Evolutionary conservation across 2,888 invertebrate species (phyloP).

Genomic region (Acleris laterana): DNA sequence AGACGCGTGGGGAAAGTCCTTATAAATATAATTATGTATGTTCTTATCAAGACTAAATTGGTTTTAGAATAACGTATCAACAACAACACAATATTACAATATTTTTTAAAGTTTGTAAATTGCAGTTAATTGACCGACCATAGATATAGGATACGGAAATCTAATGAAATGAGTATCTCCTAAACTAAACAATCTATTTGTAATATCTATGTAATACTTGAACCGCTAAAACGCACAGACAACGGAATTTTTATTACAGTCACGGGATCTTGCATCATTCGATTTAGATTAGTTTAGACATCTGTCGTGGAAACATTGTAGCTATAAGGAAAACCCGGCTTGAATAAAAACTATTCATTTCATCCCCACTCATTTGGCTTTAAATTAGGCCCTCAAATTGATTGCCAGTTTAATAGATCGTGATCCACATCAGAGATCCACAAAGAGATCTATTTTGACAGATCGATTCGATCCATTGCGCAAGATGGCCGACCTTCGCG

Average conservation of each 20-base stretch:
- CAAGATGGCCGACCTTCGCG: constrained; percentile 63
- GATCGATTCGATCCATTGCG: constrained; percentile 65
- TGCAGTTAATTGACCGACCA: no score
- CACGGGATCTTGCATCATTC: constrained; percentile 34
- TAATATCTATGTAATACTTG: not conserved
- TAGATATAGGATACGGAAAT: no score
- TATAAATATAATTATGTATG: no score
- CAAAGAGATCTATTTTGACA: constrained; percentile 66
- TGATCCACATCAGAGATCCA: constrained; percentile 63
- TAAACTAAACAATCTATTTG: constrained; percentile 1
- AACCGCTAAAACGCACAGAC: constrained; percentile 16
- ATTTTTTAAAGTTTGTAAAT: no score
- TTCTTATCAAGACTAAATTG: no score
- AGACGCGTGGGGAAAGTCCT: no score
- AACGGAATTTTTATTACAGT: constrained; percentile 31
- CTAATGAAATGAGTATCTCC: no score
- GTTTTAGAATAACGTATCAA: no score
- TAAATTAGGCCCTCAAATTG: constrained; percentile 30
- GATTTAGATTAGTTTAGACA: constrained; percentile 35
- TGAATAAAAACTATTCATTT: constrained; percentile 21
- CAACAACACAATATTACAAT: no score
- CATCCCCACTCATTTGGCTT: constrained; percentile 13
- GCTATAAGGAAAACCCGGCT: constrained; percentile 26
- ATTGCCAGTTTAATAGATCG: constrained; percentile 48
- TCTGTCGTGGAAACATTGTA: constrained; percentile 34